These are phyloP conservation scores for Bufo bufo DNA, from an alignment of 2,113 vertebrate genomes.

Conservation along the genomic window DNA sequence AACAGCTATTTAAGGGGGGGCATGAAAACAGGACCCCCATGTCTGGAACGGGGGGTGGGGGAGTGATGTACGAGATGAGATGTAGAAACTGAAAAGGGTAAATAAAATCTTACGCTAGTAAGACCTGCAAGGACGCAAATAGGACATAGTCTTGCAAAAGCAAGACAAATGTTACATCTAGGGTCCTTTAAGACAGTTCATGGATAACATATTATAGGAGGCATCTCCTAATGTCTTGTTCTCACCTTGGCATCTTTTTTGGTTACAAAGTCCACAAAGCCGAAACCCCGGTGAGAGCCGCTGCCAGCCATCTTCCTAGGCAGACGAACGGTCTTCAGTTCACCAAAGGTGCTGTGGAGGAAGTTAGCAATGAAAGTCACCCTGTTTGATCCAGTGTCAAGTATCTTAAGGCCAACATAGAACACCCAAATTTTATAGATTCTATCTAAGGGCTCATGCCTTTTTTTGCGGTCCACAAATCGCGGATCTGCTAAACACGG, in stretches of 20 bases:
- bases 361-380: background rate
- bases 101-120: background rate
- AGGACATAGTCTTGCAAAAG: background rate
- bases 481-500: too few relatives aligned
- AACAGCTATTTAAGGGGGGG: conserved; percentile 71
- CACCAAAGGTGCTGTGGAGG: conserved; percentile 87
- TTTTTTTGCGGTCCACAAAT: too few relatives aligned
- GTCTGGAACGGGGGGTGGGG: conserved; percentile 24
- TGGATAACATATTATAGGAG: too few relatives aligned
- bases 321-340: conserved; percentile 91
- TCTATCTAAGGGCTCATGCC: too few relatives aligned
- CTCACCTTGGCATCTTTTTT: conserved; percentile 97
- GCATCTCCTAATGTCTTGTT: background rate
- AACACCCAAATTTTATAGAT: too few relatives aligned
- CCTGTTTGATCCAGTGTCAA: background rate
- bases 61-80: background rate
- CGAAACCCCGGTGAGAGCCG: conserved; percentile 87
- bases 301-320: conserved; percentile 90
- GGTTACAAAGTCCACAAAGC: conserved; percentile 94
- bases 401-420: background rate
- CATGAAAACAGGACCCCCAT: conserved; percentile 29
- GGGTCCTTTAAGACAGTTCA: too few relatives aligned
- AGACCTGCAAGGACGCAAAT: background rate
- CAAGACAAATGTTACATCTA: background rate
- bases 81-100: background rate